Base-by-base conservation (phyloP, 2,888 invertebrate species). In the Malachius bipustulatus region DNA sequence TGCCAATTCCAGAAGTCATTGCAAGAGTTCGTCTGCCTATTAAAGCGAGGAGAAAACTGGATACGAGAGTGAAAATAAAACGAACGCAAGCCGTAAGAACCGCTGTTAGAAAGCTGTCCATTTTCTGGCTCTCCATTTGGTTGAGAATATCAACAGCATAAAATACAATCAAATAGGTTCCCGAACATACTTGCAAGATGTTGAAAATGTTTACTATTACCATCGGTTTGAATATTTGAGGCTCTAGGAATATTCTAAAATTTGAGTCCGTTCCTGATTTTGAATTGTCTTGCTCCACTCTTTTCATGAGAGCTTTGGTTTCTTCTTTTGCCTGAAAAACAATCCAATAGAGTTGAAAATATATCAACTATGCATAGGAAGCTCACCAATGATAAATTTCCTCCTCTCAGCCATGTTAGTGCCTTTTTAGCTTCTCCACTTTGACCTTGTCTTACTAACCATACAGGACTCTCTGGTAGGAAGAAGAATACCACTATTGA, bases 111-210 rank as follows among this genome's bases (percentile, higher is more conserved):
- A 70, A 70, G 29, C 63, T 63, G 43, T 70, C 64, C 11, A 66
- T 40, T 13, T 43, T 50, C 34, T 52, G 46, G 3, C 70, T 71
- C 36, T 71, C 63, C 34, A 67, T 58, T 37, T 75, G 72, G 4
- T 68, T 61, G 4, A 82, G 67, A 37, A 83, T 77, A 47, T 82
- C 78, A 1, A 82, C 78, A 1, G 82, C 82, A 53, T 83, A 83
- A 61, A 82, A 83, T 36, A 83, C 78, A 36, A 83, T 73, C 9
- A 83, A 67, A 51, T 79, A 83, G 11, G 82, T 82, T 32, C 83
- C 83, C 3, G 81, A 78, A 26, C 78, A 61, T 44, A 80, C 75
- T 57, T 82, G 82, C 41, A 82, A 66, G 45, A 78, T 59, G 54
- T 79, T 78, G 62, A 83, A 82, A 1, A 74, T 64, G 50, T 79